Evolutionary conservation across 2,797 vertebrate species (phyloP).

Genomic region (Pangasius macronema): DNA sequence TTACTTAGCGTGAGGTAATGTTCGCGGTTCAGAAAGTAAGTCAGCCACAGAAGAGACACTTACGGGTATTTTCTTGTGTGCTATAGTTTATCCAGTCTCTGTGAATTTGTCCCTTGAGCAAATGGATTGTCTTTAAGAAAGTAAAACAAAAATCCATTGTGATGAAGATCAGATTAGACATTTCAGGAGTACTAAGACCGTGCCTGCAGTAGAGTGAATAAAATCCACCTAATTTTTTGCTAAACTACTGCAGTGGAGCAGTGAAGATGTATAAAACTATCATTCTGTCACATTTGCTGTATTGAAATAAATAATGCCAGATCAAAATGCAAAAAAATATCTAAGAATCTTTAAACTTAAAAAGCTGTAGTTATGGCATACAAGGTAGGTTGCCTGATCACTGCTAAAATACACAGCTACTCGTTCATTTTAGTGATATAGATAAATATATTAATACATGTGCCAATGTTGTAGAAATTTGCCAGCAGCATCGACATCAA

Average conservation of each 20-base stretch:
- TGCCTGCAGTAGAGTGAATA: neutral
- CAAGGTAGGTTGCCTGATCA: neutral
- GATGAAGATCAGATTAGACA: neutral
- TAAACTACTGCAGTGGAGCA: neutral
- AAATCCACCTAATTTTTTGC: too few species aligned
- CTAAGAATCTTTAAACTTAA: too few species aligned
- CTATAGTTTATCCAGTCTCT: neutral
- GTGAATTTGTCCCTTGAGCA: neutral
- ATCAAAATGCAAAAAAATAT: neutral
- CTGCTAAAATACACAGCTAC: slow-evolving; percentile 3
- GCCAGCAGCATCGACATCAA: slow-evolving; percentile 3
- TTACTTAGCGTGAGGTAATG: too few species aligned
- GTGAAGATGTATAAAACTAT: neutral
- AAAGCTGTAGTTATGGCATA: neutral
- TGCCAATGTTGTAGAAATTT: slow-evolving; percentile 3
- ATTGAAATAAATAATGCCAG: neutral
- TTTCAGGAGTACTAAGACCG: neutral
- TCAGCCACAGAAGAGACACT: neutral
- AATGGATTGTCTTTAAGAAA: neutral
- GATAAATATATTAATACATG: neutral
- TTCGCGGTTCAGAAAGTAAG: neutral
- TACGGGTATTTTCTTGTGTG: too few species aligned
- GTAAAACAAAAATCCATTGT: neutral
- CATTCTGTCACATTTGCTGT: too few species aligned
- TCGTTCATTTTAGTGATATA: neutral